Evolutionary conservation across 2,888 invertebrate genomes (phyloP).

Genomic region (Ophioninae sp.): DNA sequence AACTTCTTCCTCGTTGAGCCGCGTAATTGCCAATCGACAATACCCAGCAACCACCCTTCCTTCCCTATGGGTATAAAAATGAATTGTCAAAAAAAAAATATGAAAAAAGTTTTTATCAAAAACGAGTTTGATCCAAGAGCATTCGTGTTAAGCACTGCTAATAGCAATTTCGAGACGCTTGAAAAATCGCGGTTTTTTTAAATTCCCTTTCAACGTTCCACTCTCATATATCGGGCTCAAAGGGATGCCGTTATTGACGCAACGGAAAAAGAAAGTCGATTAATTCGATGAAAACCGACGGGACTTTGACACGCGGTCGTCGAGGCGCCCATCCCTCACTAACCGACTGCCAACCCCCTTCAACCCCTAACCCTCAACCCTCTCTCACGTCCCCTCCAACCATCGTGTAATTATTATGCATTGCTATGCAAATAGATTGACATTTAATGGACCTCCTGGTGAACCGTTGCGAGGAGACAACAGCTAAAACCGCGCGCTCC

Average conservation of each 20-base stretch:
- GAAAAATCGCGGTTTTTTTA: not conserved
- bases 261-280: not conserved
- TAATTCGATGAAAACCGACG: not conserved
- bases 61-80: not conserved
- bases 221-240: not conserved
- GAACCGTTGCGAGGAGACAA: constrained; percentile 38
- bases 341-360: constrained; percentile 38
- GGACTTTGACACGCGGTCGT: constrained; percentile 27
- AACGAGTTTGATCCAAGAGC: not conserved
- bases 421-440: constrained; percentile 76
- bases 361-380: not conserved
- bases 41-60: not conserved
- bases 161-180: too few species aligned
- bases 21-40: not conserved
- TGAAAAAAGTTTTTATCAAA: not conserved
- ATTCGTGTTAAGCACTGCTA: not conserved
- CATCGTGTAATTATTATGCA: constrained; percentile 74
- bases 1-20: not conserved
- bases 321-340: constrained; percentile 27
- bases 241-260: not conserved
- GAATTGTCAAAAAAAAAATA: not conserved
- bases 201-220: not conserved
- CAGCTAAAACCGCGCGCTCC: constrained; percentile 26
- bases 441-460: constrained; percentile 72
- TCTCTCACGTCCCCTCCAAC: constrained; percentile 50